phyloP scores from a whole-genome alignment of 1,140 invertebrate genomes.

The Cheumatopsyche charites region DNA sequence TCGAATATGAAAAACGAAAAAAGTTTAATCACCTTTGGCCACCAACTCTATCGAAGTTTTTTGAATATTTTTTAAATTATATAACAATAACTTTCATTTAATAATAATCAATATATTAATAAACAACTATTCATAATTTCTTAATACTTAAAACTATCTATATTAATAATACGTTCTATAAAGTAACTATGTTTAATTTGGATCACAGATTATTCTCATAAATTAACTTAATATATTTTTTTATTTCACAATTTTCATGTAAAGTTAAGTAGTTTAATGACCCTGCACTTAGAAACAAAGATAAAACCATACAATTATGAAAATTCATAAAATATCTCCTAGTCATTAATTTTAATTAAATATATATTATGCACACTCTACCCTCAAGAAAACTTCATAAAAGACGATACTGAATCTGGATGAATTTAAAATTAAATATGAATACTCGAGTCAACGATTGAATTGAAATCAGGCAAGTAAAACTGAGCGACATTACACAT shows the following conservation, averaged over 20 bases:
- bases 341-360: conserved; percentile 13
- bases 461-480: too few relatives aligned
- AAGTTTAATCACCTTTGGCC: conserved; percentile 18
- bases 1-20: conserved; percentile 7
- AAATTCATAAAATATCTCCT: conserved; percentile 7
- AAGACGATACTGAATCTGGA: too few relatives aligned
- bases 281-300: conserved; percentile 49
- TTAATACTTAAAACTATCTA: conserved; percentile 44
- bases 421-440: too few relatives aligned
- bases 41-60: conserved; percentile 27
- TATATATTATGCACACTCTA: too few relatives aligned
- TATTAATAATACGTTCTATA: conserved; percentile 46
- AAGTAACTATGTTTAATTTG: conserved; percentile 49
- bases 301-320: conserved; percentile 28
- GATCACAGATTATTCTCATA: conserved; percentile 50
- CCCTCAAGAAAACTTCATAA: too few relatives aligned
- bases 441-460: too few relatives aligned
- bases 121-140: conserved; percentile 48
- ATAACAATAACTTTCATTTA: conserved; percentile 37
- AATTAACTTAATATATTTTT: conserved; percentile 48
- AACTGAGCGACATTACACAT: too few relatives aligned
- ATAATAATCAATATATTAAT: conserved; percentile 49
- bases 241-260: conserved; percentile 26
- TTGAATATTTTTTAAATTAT: conserved; percentile 32
- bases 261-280: conserved; percentile 50